Evolutionary conservation across 2,797 vertebrate species (phyloP), one percentile per base, ranked within the genome.

Genomic region (Danio jaintianensis): DNA sequence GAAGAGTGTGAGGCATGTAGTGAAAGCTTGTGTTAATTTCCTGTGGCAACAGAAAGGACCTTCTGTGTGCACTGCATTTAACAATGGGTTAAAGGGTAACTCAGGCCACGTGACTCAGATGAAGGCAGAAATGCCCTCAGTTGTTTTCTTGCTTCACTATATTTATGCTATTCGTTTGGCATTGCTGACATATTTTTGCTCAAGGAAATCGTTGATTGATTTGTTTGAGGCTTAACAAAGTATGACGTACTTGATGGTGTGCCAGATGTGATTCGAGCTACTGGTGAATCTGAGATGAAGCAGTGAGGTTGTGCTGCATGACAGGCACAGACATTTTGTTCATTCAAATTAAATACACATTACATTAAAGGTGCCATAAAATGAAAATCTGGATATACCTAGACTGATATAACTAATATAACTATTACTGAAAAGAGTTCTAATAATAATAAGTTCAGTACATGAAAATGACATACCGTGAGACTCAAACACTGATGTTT

Each of bases 1-100:
- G 78, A 75, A 74, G 53, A 81, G 75, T 83, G 80, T 84, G 80
- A 70, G 80, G 61, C 77, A 67, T 86, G 62, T 78, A 79, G 72
- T 75, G 71, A 71, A 45, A 29, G 75, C 70, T 70, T 70, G 56
- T 76, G 85, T 85, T 87, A 61, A 86, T 85, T 86, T 87, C 85
- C 82, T 83, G 83, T 69, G 72, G 83, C 77, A 78, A 78, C 66
- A 73, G 75, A 79, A 68, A 85, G 68, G 73, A 74, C 40, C 47
- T 66, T 63, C 50, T 82, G 68, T 56, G 42, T 75, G 59, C n/a
- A 50, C 10, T 78, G 29, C 62, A 22, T 82, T 78, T 78, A 76
- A 83, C 62, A 81, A 69, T 61, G 43, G 74, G 55, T 79, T 75
- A 80, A 67, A 83, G 61, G 61, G 70, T 45, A 75, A 78, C 80